phyloP scores from a whole-genome alignment of 2,888 invertebrate species.

The Graphium colonna region DNA sequence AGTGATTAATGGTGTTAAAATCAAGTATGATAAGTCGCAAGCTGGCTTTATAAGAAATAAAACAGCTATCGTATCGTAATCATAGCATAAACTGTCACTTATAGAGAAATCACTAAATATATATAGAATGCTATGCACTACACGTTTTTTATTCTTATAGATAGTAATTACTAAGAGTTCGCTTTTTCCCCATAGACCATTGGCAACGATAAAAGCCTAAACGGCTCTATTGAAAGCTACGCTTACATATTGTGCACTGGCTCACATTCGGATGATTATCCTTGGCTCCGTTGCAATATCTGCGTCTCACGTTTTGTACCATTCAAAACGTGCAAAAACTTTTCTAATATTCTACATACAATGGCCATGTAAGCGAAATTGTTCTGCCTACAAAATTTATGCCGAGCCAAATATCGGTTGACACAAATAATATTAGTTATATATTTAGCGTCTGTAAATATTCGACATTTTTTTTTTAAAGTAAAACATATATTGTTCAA shows the following conservation, averaged over 20 bases:
- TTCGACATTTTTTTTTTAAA: neutral
- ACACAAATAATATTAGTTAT: neutral
- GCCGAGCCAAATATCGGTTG: neutral
- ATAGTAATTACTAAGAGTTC: conserved; percentile 5
- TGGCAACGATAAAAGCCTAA: conserved; percentile 26
- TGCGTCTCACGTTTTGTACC: conserved; percentile 21
- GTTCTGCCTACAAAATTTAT: conserved; percentile 5
- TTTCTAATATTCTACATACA: conserved; percentile 21
- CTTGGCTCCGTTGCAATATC: conserved; percentile 23
- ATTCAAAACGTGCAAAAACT: conserved; percentile 21
- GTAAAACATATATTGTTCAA: neutral
- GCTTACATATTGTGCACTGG: conserved; percentile 21
- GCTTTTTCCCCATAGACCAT: conserved; percentile 2
- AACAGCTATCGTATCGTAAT: too few species aligned
- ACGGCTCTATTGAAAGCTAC: conserved; percentile 37
- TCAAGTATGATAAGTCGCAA: too few species aligned
- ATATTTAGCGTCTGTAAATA: neutral
- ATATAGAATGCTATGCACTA: too few species aligned
- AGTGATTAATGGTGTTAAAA: too few species aligned
- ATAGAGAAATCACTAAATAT: neutral
- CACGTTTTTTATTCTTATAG: too few species aligned
- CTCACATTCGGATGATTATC: conserved; percentile 21
- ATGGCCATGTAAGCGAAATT: conserved; percentile 15
- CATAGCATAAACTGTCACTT: too few species aligned
- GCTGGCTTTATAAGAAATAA: too few species aligned